Percentiles rank a stretch among this genome's conserved stretches.
These are phyloP conservation scores for Hyla sarda DNA, from an alignment of 2,113 vertebrate species.

Conservation along the genomic window DNA sequence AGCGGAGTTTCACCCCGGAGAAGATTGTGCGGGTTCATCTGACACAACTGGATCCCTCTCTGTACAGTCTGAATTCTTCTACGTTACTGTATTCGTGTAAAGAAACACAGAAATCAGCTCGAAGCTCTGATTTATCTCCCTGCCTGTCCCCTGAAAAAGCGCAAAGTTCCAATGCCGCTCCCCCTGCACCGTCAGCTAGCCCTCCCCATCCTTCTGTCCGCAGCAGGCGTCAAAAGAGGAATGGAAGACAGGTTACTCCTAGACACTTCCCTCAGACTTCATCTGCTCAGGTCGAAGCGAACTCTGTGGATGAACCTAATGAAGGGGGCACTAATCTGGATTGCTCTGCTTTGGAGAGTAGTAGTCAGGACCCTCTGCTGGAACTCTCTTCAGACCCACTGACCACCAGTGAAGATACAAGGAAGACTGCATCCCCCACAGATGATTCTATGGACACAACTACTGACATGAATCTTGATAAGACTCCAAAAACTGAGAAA, in stretches of 20 bases:
- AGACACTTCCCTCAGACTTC: neutral
- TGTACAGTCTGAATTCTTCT: slow-evolving; percentile 30
- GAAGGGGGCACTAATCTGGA: neutral
- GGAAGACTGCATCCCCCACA: no score
- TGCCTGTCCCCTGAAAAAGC: neutral
- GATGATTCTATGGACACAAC: neutral
- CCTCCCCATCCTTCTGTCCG: neutral
- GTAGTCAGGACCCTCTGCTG: neutral
- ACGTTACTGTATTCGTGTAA: neutral
- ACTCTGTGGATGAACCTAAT: neutral
- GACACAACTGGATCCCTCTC: slow-evolving; percentile 24
- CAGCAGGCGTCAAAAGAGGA: neutral
- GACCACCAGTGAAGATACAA: neutral
- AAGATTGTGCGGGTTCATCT: slow-evolving; percentile 47
- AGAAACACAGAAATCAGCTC: neutral
- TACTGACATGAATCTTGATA: neutral
- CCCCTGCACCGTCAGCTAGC: neutral
- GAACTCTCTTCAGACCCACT: neutral
- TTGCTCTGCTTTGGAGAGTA: neutral
- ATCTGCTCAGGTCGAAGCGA: neutral
- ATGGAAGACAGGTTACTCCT: no score
- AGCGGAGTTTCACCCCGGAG: slow-evolving; percentile 13
- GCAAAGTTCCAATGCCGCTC: neutral
- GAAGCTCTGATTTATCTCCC: neutral
- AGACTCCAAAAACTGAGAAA: neutral